These are phyloP conservation scores for Festucalex cinctus DNA, from an alignment of 2,113 vertebrate species.

Conservation along the genomic window DNA sequence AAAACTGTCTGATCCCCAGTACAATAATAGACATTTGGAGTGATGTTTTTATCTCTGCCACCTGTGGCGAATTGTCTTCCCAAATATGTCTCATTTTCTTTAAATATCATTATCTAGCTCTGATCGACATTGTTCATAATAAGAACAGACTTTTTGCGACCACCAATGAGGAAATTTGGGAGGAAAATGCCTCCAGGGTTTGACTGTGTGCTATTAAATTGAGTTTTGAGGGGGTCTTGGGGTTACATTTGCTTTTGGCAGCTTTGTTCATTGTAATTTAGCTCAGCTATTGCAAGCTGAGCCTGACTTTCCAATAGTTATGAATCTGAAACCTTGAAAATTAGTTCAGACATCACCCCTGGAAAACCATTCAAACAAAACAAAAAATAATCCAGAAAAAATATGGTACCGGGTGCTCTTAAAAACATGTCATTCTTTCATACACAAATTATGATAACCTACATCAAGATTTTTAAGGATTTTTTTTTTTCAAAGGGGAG, in stretches of 20 bases:
- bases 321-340: neutral
- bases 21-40: constrained; percentile 39
- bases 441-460: too few species aligned
- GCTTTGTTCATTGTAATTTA: neutral
- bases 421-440: too few species aligned
- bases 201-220: constrained; percentile 25
- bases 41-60: constrained; percentile 56
- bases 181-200: neutral
- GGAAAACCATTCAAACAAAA: neutral
- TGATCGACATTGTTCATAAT: neutral
- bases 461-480: too few species aligned
- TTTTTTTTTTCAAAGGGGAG: too few species aligned
- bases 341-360: neutral
- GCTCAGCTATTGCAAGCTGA: neutral
- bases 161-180: constrained; percentile 2
- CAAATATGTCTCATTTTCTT: constrained; percentile 7
- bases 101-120: constrained; percentile 10
- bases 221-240: constrained; percentile 26
- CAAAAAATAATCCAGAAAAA: neutral
- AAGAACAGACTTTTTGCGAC: neutral
- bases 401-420: too few species aligned
- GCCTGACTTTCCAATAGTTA: neutral
- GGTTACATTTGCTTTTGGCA: constrained; percentile 11
- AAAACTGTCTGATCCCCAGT: constrained; percentile 40
- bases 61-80: constrained; percentile 22